phyloP scores from a whole-genome alignment of 2,888 invertebrate species.

The Thymelicus sylvestris region DNA sequence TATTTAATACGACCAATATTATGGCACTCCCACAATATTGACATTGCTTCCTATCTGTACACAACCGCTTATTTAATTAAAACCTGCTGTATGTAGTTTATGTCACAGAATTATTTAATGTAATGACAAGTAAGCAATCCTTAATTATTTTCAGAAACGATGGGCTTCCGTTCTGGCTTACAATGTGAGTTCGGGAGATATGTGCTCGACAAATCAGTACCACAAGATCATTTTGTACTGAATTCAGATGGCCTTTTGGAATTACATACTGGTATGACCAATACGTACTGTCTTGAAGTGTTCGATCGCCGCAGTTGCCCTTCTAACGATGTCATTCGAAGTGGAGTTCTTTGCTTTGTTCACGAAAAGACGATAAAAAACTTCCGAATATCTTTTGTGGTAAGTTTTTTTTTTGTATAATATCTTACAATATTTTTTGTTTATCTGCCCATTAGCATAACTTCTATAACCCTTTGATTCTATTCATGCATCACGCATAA shows the following conservation, averaged over 20 bases:
- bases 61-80: no score
- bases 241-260: conserved; percentile 56
- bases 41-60: no score
- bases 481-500: no score
- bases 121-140: not conserved
- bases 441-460: no score
- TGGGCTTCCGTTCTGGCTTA: conserved; percentile 62
- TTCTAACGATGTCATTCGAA: conserved; percentile 52
- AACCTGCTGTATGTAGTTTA: no score
- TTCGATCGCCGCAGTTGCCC: conserved; percentile 67
- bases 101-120: no score
- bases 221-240: conserved; percentile 58
- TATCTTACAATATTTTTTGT: not conserved
- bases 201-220: conserved; percentile 57
- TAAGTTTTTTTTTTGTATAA: conserved; percentile 51
- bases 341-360: conserved; percentile 68
- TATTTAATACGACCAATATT: no score
- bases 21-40: no score
- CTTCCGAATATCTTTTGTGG: conserved; percentile 68
- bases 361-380: conserved; percentile 56
- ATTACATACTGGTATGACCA: conserved; percentile 50
- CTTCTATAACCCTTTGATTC: not conserved
- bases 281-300: conserved; percentile 72
- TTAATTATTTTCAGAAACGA: conserved; percentile 55
- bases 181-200: conserved; percentile 59